Base-by-base conservation (phyloP, 2,888 invertebrate species). In the Chloroclystis v-ata region DNA sequence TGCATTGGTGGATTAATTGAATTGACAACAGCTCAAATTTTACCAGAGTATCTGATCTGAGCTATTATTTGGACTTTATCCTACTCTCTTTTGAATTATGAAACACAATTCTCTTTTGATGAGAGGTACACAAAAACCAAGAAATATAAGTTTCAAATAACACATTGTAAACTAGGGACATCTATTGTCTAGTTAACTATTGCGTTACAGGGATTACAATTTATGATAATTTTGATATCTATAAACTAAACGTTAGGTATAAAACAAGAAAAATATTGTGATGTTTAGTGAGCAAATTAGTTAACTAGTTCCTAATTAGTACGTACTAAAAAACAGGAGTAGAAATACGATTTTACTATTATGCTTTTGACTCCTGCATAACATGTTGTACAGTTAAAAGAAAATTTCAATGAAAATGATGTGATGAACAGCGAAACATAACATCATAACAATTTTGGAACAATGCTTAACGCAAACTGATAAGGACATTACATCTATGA, bases 401-500 rank as follows among this genome's bases (percentile, higher is more conserved):
- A 41, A 42, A 37, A 47, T 43, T n/a, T 37, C 14, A 42, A 50
- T 78, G 76, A 78, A 78, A 78, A 74, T 75, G 58, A 68, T 54
- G 61, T 59, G 11, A 28, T 37, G 59, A 72, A 60, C 64, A 65
- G 75, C 75, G 77, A 81, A 75, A 43, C 64, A 57, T 56, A 67
- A 62, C 64, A 67, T 61, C 62, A 68, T 67, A 72, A 74, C 66
- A 67, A 56, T 42, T 64, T 54, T 20, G 39, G 56, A 67, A 64
- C 66, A 60, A 35, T 11, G 16, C 20, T 20, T 63, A 65, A 68
- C 64, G 67, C 71, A 67, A 69, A 69, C 66, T 60, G 63, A 72
- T 60, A 78, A 70, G 69, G 70, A 63, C 71, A 73, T 78, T 81
- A 83, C 70, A 76, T 71, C 82, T 84, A 85, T 73, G 71, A 76